Base-by-base conservation (phyloP, 1,140 invertebrate species). In the Brachionus plicatilis region DNA sequence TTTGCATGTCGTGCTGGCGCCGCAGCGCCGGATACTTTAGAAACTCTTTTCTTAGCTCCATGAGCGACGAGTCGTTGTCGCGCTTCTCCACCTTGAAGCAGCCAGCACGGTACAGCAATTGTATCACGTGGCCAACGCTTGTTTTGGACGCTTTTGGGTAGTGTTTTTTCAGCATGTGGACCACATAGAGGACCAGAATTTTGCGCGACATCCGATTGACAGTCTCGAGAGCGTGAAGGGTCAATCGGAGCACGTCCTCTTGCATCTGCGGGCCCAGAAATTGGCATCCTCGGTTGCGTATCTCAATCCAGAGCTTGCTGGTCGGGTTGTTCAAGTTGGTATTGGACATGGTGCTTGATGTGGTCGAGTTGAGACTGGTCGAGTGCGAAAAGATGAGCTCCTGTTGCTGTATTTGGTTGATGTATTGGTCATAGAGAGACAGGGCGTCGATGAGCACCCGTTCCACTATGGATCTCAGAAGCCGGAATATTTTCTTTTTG, bases 201-300 rank as follows among this genome's bases (percentile, higher is more conserved):
- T 99, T 99, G 84, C 97, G 91, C 0, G 96, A 98, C 84, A 99
- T 90, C n/a, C 95, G 94, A 4, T 95, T 96, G 5, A 97, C 97
- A 91, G 98, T 96, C 90, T 97, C 95, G 41, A 99, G 90, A 2
- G 96, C 96, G 78, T 98, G 89, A 6, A 99, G 90, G 17, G 99
- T 96, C 70, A 99, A 90, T 88, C 96, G 95, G 0, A 99, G 90
- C 3, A 98, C 96, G 90, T 99, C 96, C 90, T 99, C 96, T 91
- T 99, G 96, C 96, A 99, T 98, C 5, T 93, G 93, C 86, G 96
- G 96, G n/a, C 97, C 97, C 14, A 99, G 92, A 90, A 99, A 99
- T 89, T 99, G 97, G 89, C 97, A 99, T 43, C 97, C 97, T 80
- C 97, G 92, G 3, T 95, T 95, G 84, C 97, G 90, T 3, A 99